These are phyloP conservation scores for Stomatorhinus walkeri DNA, from an alignment of 2,797 vertebrate genomes.

Conservation along the genomic window DNA sequence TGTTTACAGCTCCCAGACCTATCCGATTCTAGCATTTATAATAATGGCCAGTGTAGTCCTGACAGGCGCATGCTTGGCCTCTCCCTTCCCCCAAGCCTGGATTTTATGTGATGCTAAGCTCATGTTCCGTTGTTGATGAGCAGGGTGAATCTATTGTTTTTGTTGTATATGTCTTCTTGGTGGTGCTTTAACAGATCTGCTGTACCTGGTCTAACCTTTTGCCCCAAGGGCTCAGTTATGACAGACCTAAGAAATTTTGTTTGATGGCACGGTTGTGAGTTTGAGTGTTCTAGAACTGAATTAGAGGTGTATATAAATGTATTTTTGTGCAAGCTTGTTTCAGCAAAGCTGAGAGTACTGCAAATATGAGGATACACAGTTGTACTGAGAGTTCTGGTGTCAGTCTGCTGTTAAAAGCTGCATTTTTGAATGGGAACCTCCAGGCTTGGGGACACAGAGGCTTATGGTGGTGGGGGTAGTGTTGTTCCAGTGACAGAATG, in stretches of 20 bases:
- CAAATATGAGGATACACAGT: background rate
- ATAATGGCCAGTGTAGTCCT: background rate
- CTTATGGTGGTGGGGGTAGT: background rate
- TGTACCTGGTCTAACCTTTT: background rate
- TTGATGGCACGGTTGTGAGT: background rate
- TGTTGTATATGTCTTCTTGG: background rate
- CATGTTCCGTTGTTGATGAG: background rate
- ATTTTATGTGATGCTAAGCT: background rate
- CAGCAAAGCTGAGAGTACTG: background rate
- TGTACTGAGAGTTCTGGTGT: background rate
- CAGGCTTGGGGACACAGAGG: background rate
- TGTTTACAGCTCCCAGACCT: background rate
- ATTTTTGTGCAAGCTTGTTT: background rate
- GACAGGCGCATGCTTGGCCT: background rate
- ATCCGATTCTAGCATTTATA: background rate
- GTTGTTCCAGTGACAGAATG: slow-evolving; percentile 3
- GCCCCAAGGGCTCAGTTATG: background rate
- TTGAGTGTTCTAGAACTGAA: background rate
- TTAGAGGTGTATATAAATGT: background rate
- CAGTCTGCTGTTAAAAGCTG: background rate
- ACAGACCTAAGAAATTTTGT: background rate
- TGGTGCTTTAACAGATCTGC: background rate
- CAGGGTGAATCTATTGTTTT: background rate
- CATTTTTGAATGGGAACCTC: background rate
- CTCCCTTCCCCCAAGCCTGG: background rate